phyloP scores from a whole-genome alignment of 2,113 vertebrate genomes.

The Pluvianellus socialis region DNA sequence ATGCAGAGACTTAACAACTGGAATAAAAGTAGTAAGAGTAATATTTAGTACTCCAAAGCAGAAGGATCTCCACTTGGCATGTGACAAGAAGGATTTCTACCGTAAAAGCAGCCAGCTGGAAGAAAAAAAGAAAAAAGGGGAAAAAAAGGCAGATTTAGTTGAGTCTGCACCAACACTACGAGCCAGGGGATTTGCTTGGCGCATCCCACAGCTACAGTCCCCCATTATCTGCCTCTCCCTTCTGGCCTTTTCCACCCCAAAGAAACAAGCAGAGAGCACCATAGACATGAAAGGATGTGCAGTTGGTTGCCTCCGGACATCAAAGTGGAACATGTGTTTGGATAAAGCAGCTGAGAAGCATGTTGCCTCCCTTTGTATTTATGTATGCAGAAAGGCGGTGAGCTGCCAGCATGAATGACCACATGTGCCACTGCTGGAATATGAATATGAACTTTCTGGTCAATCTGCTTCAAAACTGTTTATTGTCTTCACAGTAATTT shows the following conservation, averaged over 20 bases:
- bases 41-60: background rate
- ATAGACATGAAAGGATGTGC: background rate
- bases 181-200: background rate
- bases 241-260: background rate
- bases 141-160: background rate
- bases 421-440: fast-evolving
- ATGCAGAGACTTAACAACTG: background rate
- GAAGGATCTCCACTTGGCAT: background rate
- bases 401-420: background rate
- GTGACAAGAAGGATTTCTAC: background rate
- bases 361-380: background rate
- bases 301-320: background rate
- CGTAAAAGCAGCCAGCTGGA: background rate
- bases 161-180: background rate
- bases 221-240: background rate
- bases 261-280: background rate
- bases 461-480: background rate
- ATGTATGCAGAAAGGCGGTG: background rate
- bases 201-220: background rate
- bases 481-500: background rate
- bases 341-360: background rate
- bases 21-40: background rate
- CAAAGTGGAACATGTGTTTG: background rate
- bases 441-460: background rate
- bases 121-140: background rate